Evolutionary conservation across 2,888 invertebrate species (phyloP), one percentile per base, ranked within the genome.

Genomic region (Cylloceria caligata): DNA sequence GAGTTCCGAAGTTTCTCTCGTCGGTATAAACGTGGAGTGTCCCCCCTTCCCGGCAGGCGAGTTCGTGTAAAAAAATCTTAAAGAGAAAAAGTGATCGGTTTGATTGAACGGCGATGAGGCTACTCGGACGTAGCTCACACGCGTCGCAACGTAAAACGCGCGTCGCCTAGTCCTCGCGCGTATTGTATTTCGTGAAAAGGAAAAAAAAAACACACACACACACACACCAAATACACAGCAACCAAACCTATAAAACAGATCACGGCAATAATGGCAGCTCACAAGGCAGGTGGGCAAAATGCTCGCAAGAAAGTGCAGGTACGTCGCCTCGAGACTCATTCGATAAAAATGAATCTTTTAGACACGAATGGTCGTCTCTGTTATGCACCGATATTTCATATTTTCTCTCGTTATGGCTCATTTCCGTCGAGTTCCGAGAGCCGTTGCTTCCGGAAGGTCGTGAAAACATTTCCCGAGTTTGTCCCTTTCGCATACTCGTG

Each of bases 251-350:
- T 52, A 68, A 47, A 21, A 57, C 52, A 42, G 55, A 64, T 64
- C 42, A 64, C 45, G 71, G 74, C 71, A 69, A 79, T 85, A 89
- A 93, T 93, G 93, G 93, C 93, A 90, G 89, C 93, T 81, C 93
- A 93, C 85, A 93, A 93, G 87, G 91, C 93, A 84, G 93, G 93
- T 86, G 93, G 93, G 79, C 94, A 94, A 87, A 93, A 92, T 83
- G 93, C 93, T 84, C 92, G 94, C 67, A 94, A 94, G 88, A 94
- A 94, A 93, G 93, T 94, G 30, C 94, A 94, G 93, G 94, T 94
- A 92, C 67, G 73, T 81, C 49, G 19, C n/a, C 7, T 36, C 16
- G 11, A 34, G 7, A 27, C 16, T 7, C 13, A 42, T 2, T 39
- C 24, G 39, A 69, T 24, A 39, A 52, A 7, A 49, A 47, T 45